Evolutionary conservation across 2,888 invertebrate species (phyloP), one percentile per base, ranked within the genome.

Genomic region (Pherbina coryleti): DNA sequence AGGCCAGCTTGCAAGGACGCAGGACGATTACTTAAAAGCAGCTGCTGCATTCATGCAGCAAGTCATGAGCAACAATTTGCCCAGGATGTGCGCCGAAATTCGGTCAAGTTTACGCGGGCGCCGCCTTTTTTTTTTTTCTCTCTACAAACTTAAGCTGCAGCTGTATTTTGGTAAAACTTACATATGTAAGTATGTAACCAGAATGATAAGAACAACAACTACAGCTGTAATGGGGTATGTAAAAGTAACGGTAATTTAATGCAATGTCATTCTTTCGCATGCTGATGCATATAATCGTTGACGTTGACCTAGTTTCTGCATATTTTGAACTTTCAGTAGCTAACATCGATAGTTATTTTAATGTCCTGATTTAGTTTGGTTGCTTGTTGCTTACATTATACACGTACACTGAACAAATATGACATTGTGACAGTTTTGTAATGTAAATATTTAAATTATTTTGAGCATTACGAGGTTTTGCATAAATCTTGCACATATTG

Each of bases 81-180:
- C 25, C 60, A 75, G 76, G 76, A 60, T 76, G 69, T 69, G 44
- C 55, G 34, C 14, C 28, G 44, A 74, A 81, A 81, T 76, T 81
- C 81, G 82, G 82, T 82, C 82, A 82, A 82, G 82, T 82, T 82
- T 82, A 81, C 79, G 79, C 74, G 73, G 25, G 44, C 55, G 34
- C 28, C 14, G 53, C 62, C 44, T 51, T 28, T n/a, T 19, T 9
- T 44, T 37, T 19, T 37, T 49, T 67, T 0, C 49, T 5, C 19
- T 9, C 28, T 3, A 1, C 25, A 28, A 22, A 5, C 11, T 11
- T 5, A 5, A 60, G 14, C 25, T 25, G 8, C 25, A 60, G 14
- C 25, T 60, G 28, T 60, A 28, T 14, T 25, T 14, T n/a, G 14
- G 22, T 9, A 25, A 28, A 60, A 28, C 5, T 22, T 25, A 25